Conservation (phyloP, 23 tunicate genomes). For the Oikopleura albicans region DNA sequence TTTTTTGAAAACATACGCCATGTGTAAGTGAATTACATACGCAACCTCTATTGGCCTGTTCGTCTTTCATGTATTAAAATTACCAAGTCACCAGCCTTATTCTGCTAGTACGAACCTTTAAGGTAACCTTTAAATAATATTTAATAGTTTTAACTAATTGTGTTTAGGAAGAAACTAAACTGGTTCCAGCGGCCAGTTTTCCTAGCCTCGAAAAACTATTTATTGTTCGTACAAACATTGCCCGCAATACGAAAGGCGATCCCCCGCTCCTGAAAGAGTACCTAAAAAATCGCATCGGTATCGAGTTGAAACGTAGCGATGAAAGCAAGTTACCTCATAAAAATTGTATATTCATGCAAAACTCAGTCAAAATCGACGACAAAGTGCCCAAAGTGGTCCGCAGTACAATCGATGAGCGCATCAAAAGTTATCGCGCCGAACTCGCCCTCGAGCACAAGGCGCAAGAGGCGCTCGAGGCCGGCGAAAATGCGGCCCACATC, state of each 20-base stretch:
- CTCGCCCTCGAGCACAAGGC: not conserved
- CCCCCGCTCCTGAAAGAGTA: not conserved
- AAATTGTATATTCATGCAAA: too few relatives aligned
- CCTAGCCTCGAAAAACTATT: not conserved
- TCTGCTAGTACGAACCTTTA: too few relatives aligned
- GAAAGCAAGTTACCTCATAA: too few relatives aligned
- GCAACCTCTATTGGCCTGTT: too few relatives aligned
- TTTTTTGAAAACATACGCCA: too few relatives aligned
- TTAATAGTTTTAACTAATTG: too few relatives aligned
- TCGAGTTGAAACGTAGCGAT: too few relatives aligned
- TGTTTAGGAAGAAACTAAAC: not conserved
- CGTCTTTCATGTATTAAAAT: too few relatives aligned
- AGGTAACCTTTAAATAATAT: too few relatives aligned
- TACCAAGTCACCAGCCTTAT: too few relatives aligned
- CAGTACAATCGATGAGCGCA: not conserved
- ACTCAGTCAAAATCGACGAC: not conserved
- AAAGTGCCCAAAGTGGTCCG: not conserved
- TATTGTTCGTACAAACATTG: not conserved
- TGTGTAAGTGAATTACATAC: too few relatives aligned
- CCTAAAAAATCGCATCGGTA: not conserved
- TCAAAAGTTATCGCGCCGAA: not conserved
- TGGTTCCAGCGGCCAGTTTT: not conserved
- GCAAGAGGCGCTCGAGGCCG: not conserved
- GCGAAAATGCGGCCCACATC: not conserved
- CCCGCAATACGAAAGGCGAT: not conserved